These are phyloP conservation scores for Dysmachus trigonus DNA, from an alignment of 2,888 invertebrate species.

Conservation along the genomic window DNA sequence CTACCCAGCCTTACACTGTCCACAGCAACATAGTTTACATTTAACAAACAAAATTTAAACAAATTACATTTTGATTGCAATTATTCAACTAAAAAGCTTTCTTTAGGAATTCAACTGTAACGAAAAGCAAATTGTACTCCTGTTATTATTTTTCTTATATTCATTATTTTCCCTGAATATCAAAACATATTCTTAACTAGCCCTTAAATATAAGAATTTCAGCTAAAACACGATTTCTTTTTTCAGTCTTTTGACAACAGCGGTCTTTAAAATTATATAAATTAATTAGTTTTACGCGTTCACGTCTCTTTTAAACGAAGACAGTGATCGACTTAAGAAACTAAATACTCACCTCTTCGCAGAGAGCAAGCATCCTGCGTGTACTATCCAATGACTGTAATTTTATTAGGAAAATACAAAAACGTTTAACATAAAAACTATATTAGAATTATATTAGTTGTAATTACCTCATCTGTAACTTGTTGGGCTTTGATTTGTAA, in stretches of 20 bases:
- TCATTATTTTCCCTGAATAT: slow-evolving; percentile 10
- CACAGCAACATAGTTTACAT: slow-evolving; percentile 53
- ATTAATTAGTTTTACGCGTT: background rate
- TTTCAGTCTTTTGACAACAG: background rate
- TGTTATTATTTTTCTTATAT: background rate
- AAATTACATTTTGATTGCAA: slow-evolving; percentile 9
- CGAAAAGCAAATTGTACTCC: slow-evolving; percentile 17
- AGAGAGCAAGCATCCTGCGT: slow-evolving; percentile 89
- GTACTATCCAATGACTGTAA: slow-evolving; percentile 85
- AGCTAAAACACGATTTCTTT: background rate
- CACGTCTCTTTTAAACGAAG: background rate
- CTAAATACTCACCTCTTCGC: slow-evolving; percentile 84
- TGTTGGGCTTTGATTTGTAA: slow-evolving; percentile 84
- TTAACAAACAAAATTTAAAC: slow-evolving; percentile 20
- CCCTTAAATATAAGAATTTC: background rate
- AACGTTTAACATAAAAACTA: background rate
- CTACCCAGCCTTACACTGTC: slow-evolving; percentile 56
- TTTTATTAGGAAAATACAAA: background rate
- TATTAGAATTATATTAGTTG: slow-evolving; percentile 67
- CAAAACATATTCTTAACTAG: background rate
- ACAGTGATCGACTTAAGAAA: background rate
- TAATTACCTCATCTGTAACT: slow-evolving; percentile 79
- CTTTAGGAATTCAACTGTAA: slow-evolving; percentile 7
- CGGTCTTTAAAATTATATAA: background rate
- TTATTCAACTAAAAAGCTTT: background rate